phyloP scores from a whole-genome alignment of 1,140 invertebrate genomes.

The Heliconius melpomene region DNA sequence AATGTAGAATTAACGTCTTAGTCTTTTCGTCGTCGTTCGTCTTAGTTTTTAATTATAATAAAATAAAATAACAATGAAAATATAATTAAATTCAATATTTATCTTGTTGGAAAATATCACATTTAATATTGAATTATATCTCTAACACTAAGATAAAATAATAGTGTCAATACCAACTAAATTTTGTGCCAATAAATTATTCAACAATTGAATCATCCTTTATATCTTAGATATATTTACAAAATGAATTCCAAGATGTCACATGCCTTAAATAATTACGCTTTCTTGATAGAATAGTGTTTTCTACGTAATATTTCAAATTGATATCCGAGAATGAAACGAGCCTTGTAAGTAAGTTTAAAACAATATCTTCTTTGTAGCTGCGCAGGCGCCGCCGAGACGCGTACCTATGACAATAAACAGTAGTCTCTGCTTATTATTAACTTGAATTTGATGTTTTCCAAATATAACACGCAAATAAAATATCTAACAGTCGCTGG shows the following conservation, averaged over 20 bases:
- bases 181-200: not conserved
- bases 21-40: too few relatives aligned
- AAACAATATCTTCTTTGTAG: slow-evolving; percentile 53
- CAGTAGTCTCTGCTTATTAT: slow-evolving; percentile 30
- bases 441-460: slow-evolving; percentile 18
- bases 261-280: not conserved
- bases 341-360: slow-evolving; percentile 55
- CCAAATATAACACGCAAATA: slow-evolving; percentile 18
- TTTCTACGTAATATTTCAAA: slow-evolving; percentile 38
- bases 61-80: too few relatives aligned
- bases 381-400: slow-evolving; percentile 52
- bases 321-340: slow-evolving; percentile 52
- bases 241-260: not conserved
- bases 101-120: too few relatives aligned
- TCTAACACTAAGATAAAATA: not conserved
- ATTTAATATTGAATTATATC: too few relatives aligned
- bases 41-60: too few relatives aligned
- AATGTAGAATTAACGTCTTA: too few relatives aligned
- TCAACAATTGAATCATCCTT: not conserved
- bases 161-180: not conserved
- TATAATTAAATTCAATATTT: too few relatives aligned
- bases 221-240: not conserved
- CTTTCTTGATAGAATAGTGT: slow-evolving; percentile 33
- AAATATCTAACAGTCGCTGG: not conserved
- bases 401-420: slow-evolving; percentile 52